Percentiles rank a stretch among this genome's conserved stretches.
Evolutionary conservation across 30 jellyfish, hydroid and myxozoan species (phyloP).

Genomic region (Pseudorhiza aurosa): DNA sequence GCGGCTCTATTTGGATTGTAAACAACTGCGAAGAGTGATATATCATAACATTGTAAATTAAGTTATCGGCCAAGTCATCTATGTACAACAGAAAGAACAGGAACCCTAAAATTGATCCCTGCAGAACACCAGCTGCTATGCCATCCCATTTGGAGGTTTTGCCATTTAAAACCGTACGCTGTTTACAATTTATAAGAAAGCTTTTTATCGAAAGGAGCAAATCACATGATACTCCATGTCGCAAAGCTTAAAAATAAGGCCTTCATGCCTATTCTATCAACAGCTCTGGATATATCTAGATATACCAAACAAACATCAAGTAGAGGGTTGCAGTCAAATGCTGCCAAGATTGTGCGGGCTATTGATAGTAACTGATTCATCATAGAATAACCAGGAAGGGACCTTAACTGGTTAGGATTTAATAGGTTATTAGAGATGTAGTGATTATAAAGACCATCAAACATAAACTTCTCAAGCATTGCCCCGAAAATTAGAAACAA

Average conservation of each 20-base stretch:
- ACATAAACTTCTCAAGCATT: conserved; percentile 8
- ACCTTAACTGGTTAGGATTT: conserved; percentile 7
- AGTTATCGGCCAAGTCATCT: background rate
- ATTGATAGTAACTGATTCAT: conserved; percentile 12
- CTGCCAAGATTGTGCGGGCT: conserved; percentile 17
- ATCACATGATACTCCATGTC: background rate
- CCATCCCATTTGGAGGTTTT: conserved; percentile 26
- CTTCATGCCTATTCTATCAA: background rate
- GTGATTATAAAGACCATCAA: conserved; percentile 6
- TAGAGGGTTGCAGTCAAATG: conserved; percentile 36
- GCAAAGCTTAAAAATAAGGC: conserved; percentile 10
- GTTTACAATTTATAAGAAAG: conserved; percentile 28
- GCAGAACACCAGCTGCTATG: conserved; percentile 13
- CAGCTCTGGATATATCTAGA: conserved; percentile 24
- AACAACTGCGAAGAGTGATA: conserved; percentile 16
- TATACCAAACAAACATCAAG: conserved; percentile 22
- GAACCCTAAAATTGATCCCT: conserved; percentile 43
- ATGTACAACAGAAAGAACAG: conserved; percentile 20
- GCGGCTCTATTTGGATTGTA: conserved; percentile 22
- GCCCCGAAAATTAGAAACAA: conserved; percentile 11
- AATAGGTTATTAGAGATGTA: background rate
- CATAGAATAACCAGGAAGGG: background rate
- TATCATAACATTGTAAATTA: background rate
- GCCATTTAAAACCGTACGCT: conserved; percentile 48
- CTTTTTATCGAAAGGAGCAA: conserved; percentile 17